These are phyloP conservation scores for Synergus itoensis DNA, from an alignment of 2,888 invertebrate species.

Conservation along the genomic window DNA sequence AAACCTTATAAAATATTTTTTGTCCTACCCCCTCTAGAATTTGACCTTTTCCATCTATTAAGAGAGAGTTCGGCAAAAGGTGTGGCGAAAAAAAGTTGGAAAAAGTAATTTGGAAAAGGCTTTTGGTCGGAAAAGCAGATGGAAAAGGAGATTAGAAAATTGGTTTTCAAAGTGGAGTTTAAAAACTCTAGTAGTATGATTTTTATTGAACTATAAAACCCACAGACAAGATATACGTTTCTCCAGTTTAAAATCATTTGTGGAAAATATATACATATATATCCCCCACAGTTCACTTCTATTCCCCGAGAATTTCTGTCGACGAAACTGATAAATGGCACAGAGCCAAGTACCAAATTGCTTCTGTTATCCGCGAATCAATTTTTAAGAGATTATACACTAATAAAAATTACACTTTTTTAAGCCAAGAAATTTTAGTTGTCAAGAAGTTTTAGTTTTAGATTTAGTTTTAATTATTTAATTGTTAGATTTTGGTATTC, in stretches of 20 bases:
- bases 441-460: background rate
- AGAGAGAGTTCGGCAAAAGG: too few relatives aligned
- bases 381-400: conserved; percentile 23
- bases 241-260: conserved; percentile 22
- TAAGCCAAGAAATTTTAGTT: conserved; percentile 1
- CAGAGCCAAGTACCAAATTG: conserved; percentile 21
- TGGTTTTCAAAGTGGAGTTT: too few relatives aligned
- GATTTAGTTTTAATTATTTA: too few relatives aligned
- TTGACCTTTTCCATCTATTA: too few relatives aligned
- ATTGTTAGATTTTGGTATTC: too few relatives aligned
- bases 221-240: background rate
- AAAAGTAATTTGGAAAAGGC: too few relatives aligned
- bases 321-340: conserved; percentile 9
- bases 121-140: too few relatives aligned
- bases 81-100: too few relatives aligned
- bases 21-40: too few relatives aligned
- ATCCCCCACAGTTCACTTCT: background rate
- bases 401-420: conserved; percentile 24
- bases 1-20: too few relatives aligned
- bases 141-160: conserved; percentile 17
- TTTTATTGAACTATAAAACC: background rate
- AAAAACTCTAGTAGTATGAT: background rate
- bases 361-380: conserved; percentile 26
- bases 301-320: conserved; percentile 1
- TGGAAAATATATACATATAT: conserved; percentile 10